Percentiles rank a stretch among this genome's conserved stretches.
phyloP scores from a whole-genome alignment of 2,113 vertebrate species.

The Strix aluco region DNA sequence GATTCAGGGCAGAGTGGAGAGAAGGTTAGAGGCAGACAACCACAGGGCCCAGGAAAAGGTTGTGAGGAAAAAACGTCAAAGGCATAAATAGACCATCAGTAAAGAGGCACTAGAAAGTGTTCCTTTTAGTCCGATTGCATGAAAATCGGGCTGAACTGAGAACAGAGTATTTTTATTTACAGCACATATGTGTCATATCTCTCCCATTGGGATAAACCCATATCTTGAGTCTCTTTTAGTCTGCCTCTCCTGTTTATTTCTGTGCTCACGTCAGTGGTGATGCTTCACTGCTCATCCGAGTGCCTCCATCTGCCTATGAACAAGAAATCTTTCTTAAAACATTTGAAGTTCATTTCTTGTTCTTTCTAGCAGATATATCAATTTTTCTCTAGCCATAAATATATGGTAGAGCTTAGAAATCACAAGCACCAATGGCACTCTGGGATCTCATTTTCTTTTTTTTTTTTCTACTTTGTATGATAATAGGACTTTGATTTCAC shows the following conservation, averaged over 20 bases:
- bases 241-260: slow-evolving; percentile 34
- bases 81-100: background rate
- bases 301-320: slow-evolving; percentile 70
- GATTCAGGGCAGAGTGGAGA: background rate
- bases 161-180: slow-evolving; percentile 4
- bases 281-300: slow-evolving; percentile 27
- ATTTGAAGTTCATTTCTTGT: slow-evolving; percentile 58
- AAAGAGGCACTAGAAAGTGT: background rate
- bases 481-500: slow-evolving; percentile 53
- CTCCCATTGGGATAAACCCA: background rate
- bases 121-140: background rate
- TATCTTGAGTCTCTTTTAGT: background rate
- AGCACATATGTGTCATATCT: background rate
- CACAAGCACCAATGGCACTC: slow-evolving; percentile 29
- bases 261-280: slow-evolving; percentile 41
- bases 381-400: slow-evolving; percentile 51
- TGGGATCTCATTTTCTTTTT: background rate
- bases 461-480: background rate
- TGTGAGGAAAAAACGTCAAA: background rate
- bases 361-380: slow-evolving; percentile 57
- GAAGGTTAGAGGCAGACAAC: background rate
- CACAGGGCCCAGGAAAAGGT: background rate
- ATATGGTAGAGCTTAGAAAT: slow-evolving; percentile 57
- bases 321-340: slow-evolving; percentile 65
- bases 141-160: background rate